Conservation (phyloP, 2,113 vertebrate species). For the Pleuronectes platessa region DNA sequence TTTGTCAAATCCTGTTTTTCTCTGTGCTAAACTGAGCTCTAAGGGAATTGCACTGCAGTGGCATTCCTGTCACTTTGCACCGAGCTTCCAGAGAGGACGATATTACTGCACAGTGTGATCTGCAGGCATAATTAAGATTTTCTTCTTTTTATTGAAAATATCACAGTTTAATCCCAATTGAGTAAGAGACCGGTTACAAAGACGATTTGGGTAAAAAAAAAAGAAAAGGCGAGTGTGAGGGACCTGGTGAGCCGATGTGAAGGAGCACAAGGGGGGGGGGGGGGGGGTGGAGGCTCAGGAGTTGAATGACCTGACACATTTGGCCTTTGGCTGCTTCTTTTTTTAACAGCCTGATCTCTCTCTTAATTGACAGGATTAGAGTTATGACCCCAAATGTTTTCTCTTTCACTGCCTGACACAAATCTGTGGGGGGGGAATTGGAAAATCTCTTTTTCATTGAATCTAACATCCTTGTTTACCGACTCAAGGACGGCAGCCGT, state of each 20-base stretch:
- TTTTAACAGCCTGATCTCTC: not conserved
- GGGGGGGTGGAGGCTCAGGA: not conserved
- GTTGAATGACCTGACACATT: not conserved
- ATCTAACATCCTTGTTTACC: conserved; percentile 51
- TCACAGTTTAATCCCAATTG: not conserved
- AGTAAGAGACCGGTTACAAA: no score
- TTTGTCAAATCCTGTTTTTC: conserved; percentile 57
- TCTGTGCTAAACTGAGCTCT: conserved; percentile 23
- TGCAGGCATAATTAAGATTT: not conserved
- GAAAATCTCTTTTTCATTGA: conserved; percentile 37
- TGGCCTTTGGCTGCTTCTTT: conserved; percentile 7
- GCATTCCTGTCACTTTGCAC: conserved; percentile 15
- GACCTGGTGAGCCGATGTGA: no score
- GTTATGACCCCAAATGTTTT: not conserved
- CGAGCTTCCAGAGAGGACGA: not conserved
- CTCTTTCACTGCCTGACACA: not conserved
- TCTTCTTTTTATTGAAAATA: not conserved
- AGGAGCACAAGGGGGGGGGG: no score
- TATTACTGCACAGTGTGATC: not conserved
- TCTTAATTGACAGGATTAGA: not conserved
- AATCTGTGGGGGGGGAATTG: not conserved
- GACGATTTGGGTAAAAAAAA: not conserved
- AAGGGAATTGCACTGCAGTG: conserved; percentile 24
- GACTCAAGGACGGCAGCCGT: conserved; percentile 24
- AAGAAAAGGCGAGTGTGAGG: no score